phyloP scores from a whole-genome alignment of 2,888 invertebrate genomes.

The Carpatolechia fugitivella region DNA sequence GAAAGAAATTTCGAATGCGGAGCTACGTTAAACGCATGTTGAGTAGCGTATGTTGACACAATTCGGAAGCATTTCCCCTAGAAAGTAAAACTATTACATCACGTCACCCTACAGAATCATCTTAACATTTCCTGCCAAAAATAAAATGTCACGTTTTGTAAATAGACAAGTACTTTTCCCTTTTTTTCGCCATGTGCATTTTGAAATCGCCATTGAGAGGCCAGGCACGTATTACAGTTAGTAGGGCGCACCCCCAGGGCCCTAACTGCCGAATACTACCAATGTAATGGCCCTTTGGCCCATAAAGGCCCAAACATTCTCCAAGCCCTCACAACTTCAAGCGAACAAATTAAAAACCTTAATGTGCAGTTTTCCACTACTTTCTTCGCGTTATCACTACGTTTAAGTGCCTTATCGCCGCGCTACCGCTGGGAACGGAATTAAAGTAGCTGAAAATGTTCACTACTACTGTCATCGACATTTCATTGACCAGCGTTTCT shows the following conservation, averaged over 20 bases:
- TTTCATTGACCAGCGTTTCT: neutral
- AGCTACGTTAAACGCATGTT: too few species aligned
- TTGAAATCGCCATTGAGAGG: slow-evolving; percentile 39
- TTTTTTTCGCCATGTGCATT: slow-evolving; percentile 29
- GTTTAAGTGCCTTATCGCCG: slow-evolving; percentile 10
- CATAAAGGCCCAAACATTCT: slow-evolving; percentile 61
- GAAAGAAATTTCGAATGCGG: too few species aligned
- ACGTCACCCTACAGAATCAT: neutral
- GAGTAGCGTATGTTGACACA: too few species aligned
- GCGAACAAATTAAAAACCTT: slow-evolving; percentile 72
- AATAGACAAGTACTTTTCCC: slow-evolving; percentile 8
- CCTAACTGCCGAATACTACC: slow-evolving; percentile 50
- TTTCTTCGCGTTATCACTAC: slow-evolving; percentile 34
- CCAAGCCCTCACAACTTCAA: slow-evolving; percentile 46
- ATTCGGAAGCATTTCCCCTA: too few species aligned
- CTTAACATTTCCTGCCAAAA: neutral
- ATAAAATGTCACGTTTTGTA: slow-evolving; percentile 10
- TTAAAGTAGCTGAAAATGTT: slow-evolving; percentile 1
- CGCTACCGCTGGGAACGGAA: neutral
- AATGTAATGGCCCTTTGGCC: slow-evolving; percentile 58
- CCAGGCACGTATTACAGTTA: slow-evolving; percentile 66
- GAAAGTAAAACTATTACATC: neutral
- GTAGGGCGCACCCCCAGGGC: slow-evolving; percentile 62
- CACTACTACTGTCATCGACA: neutral
- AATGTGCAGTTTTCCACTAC: slow-evolving; percentile 42